Evolutionary conservation across 2,797 vertebrate species (phyloP).

Genomic region (Brachyrhaphis roseni): DNA sequence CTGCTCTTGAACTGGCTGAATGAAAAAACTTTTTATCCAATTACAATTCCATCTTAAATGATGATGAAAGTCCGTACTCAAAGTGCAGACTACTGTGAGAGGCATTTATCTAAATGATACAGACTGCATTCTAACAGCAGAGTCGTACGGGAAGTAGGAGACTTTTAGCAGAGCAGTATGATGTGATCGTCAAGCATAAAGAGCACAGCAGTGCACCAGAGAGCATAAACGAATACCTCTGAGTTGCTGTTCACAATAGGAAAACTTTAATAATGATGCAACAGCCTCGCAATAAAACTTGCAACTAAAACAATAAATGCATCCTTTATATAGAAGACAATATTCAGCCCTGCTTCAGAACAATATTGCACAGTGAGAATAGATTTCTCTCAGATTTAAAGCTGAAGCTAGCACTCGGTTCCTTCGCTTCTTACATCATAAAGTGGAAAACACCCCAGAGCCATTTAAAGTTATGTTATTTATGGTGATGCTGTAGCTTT

Average conservation of each 20-base stretch:
- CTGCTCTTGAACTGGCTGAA: slow-evolving; percentile 17
- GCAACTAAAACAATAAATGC: slow-evolving; percentile 28
- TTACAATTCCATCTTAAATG: slow-evolving; percentile 47
- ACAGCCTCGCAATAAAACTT: slow-evolving; percentile 36
- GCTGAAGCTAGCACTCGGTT: slow-evolving; percentile 11
- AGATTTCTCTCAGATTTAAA: slow-evolving; percentile 17
- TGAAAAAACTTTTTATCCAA: slow-evolving; percentile 44
- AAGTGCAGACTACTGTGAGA: slow-evolving; percentile 56
- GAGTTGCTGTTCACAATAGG: slow-evolving; percentile 38
- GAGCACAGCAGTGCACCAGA: slow-evolving; percentile 34
- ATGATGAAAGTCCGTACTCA: slow-evolving; percentile 40
- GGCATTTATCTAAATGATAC: slow-evolving; percentile 52
- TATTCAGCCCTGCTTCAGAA: slow-evolving; percentile 11
- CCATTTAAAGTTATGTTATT: slow-evolving; percentile 4
- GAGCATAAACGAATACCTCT: slow-evolving; percentile 46
- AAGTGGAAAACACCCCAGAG: slow-evolving; percentile 17
- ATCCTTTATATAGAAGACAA: slow-evolving; percentile 10
- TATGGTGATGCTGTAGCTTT: background rate
- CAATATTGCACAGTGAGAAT: slow-evolving; percentile 15
- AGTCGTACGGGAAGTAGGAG: slow-evolving; percentile 36
- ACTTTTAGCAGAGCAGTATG: slow-evolving; percentile 14
- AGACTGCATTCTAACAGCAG: slow-evolving; percentile 51
- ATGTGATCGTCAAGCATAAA: slow-evolving; percentile 43
- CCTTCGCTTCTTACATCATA: slow-evolving; percentile 38
- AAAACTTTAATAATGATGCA: slow-evolving; percentile 42